Conservation (phyloP, 2,113 vertebrate genomes). For the Ancistrus triradiatus region DNA sequence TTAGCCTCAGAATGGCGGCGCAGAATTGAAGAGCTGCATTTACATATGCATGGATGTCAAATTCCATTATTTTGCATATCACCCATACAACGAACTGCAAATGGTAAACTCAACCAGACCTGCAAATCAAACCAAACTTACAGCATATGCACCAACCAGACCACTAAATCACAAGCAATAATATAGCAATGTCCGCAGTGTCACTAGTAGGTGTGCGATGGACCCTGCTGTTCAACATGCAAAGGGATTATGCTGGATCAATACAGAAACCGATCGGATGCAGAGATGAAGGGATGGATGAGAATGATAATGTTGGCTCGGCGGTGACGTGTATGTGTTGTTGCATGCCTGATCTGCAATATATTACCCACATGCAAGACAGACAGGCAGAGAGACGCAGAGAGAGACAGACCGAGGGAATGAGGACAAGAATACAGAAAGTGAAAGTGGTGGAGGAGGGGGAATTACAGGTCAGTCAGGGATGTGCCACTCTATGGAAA, state of each 20-base stretch:
- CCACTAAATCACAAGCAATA: too few relatives aligned
- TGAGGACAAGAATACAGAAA: conserved; percentile 35
- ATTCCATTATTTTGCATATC: too few relatives aligned
- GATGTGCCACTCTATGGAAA: conserved; percentile 7
- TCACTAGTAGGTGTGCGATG: neutral
- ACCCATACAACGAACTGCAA: too few relatives aligned
- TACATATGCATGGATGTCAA: too few relatives aligned
- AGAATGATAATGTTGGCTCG: conserved; percentile 22
- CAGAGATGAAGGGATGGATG: conserved; percentile 11
- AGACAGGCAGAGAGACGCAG: neutral
- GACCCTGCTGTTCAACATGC: conserved; percentile 2
- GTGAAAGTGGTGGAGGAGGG: conserved; percentile 41
- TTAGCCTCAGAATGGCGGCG: too few relatives aligned
- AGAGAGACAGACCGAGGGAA: neutral
- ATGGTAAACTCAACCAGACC: too few relatives aligned
- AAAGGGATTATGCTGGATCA: conserved; percentile 16
- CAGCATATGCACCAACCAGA: too few relatives aligned
- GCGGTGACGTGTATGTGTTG: conserved; percentile 30
- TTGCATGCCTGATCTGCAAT: conserved; percentile 41
- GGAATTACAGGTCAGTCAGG: conserved; percentile 13
- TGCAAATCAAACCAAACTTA: too few relatives aligned
- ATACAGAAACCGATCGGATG: conserved; percentile 32
- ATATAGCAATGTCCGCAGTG: neutral
- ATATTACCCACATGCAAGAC: conserved; percentile 7
- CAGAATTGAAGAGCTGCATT: too few relatives aligned